These are phyloP conservation scores for Alviniconcha marisindica DNA, from an alignment of 1,140 invertebrate species.

Conservation along the genomic window DNA sequence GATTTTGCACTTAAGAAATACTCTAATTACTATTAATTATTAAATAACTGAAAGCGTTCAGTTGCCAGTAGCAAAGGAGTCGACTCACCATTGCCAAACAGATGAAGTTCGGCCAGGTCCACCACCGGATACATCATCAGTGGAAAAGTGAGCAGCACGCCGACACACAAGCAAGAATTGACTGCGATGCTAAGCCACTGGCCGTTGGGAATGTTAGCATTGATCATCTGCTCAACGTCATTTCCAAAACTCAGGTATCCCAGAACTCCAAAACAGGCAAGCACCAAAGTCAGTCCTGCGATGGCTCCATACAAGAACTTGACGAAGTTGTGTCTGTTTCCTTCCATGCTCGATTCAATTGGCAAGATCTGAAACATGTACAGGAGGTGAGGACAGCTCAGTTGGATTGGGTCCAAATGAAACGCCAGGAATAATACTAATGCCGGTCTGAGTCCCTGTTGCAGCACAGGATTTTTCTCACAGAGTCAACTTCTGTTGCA, in stretches of 20 bases:
- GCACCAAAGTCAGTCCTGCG: constrained; percentile 51
- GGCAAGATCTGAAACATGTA: constrained; percentile 67
- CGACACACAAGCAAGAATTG: constrained; percentile 68
- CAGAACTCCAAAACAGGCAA: constrained; percentile 67
- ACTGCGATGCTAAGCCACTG: constrained; percentile 55
- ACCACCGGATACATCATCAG: constrained; percentile 72
- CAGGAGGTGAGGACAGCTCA: not conserved
- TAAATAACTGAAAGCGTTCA: no score
- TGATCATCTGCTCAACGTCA: constrained; percentile 69
- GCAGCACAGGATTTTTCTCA: no score
- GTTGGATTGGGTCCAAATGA: not conserved
- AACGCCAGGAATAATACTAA: not conserved
- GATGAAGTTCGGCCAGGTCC: constrained; percentile 66
- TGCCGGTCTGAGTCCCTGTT: not conserved
- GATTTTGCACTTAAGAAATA: no score
- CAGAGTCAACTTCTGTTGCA: no score
- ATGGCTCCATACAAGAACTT: constrained; percentile 68
- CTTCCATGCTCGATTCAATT: constrained; percentile 74
- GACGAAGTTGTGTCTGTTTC: constrained; percentile 70
- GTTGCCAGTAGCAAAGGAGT: no score
- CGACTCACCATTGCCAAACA: constrained; percentile 68
- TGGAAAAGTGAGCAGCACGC: constrained; percentile 71
- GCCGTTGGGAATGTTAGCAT: constrained; percentile 62
- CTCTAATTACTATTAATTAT: no score
- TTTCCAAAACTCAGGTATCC: constrained; percentile 71